Percentiles rank a stretch among this genome's conserved stretches.
phyloP scores from a whole-genome alignment of 2,113 vertebrate species.

The Anolis sagrei region DNA sequence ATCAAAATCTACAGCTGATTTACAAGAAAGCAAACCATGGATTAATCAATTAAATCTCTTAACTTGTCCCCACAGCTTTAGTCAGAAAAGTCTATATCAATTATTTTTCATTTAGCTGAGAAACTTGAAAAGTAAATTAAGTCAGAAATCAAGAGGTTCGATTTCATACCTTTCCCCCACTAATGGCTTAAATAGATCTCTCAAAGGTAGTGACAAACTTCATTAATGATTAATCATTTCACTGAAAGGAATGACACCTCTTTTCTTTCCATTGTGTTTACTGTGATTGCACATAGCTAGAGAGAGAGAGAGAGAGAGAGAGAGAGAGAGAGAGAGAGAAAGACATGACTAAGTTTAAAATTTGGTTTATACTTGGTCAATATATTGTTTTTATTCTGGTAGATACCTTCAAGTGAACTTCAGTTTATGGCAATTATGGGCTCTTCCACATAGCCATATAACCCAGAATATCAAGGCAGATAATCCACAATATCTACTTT shows the following conservation, averaged over 20 bases:
- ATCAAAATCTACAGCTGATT: not conserved
- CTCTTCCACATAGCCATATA: no score
- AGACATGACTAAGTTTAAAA: not conserved
- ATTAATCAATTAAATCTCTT: conserved; percentile 35
- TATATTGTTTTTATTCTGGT: no score
- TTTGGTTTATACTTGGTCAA: not conserved
- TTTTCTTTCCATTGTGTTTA: conserved; percentile 25
- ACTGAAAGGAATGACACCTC: conserved; percentile 34
- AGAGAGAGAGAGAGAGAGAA: not conserved
- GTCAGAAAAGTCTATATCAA: conserved; percentile 13
- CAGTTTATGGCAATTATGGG: no score
- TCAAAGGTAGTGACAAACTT: conserved; percentile 18
- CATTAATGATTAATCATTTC: conserved; percentile 56
- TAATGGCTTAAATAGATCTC: conserved; percentile 51
- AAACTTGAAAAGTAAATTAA: conserved; percentile 39
- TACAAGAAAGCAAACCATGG: conserved; percentile 30
- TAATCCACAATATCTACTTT: no score
- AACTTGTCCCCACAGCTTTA: not conserved
- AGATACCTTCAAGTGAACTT: no score
- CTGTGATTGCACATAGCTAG: conserved; percentile 33
- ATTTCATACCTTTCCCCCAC: conserved; percentile 47
- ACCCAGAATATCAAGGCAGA: no score
- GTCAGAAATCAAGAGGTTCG: conserved; percentile 3
- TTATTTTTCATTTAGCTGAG: not conserved
- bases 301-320: conserved; percentile 8